Base-by-base conservation (phyloP, 1,140 invertebrate species). In the Drosophila miranda region DNA sequence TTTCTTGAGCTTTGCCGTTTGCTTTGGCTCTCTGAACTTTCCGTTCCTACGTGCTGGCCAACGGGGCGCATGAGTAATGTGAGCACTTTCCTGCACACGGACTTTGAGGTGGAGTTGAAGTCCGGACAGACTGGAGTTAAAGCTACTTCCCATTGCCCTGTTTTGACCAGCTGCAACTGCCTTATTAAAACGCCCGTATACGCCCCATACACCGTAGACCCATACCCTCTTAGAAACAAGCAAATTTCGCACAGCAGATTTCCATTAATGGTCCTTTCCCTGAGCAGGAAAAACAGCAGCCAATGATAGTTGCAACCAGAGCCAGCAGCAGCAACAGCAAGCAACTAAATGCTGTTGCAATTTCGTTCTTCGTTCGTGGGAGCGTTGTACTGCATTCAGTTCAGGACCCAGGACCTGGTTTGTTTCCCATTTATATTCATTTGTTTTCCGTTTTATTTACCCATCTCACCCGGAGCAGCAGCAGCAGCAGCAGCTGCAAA, bases 401-500 rank as follows among this genome's bases (percentile, higher is more conserved):
- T 58, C 61, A 55, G 68, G 46, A 34, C 46, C 51, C 59, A 42
- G 68, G 56, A 82, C 81, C 76, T 77, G 78, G 80, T 80, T 86
- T 84, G 83, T 73, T 84, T 84, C 80, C 70, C 80, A 84, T 84
- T 84, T 84, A 78, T 84, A 84, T 84, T 84, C 80, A 84, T 84
- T 84, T 84, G 80, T 86, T 84, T 84, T 86, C 56, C 75, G 81
- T 86, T 84, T 84, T 86, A 84, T 84, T 84, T 84, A 80, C 81
- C 81, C 67, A 73, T 58, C 80, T 63, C 53, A 78, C 63, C 55
- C 58, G 57, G 61, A 78, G 66, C 44, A 55, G 51, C 34, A 61
- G 23, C 30, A 58, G 42, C 13, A 58, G 34, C 13, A 11, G 41
- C 50, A 58, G 42, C 45, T n/a, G 34, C 14, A 43, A 54, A 60